These are phyloP conservation scores for Neelides folsomi DNA, from an alignment of 2,888 invertebrate genomes.

Conservation along the genomic window DNA sequence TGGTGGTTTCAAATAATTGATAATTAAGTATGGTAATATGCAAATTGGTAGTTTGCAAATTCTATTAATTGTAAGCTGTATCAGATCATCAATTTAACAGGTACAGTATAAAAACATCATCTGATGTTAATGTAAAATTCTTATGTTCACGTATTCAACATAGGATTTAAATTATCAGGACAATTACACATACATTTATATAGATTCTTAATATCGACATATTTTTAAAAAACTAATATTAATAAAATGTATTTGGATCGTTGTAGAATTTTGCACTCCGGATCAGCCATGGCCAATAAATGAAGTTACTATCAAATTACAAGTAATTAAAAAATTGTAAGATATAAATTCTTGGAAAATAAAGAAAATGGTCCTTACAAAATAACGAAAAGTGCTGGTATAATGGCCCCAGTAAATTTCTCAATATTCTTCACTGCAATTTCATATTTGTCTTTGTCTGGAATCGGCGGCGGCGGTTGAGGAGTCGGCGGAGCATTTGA, in stretches of 20 bases:
- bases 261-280: slow-evolving; percentile 9
- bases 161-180: too few species aligned
- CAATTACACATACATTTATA: too few species aligned
- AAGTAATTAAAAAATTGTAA: not conserved
- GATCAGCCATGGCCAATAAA: slow-evolving; percentile 1
- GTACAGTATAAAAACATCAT: too few species aligned
- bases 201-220: too few species aligned
- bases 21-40: too few species aligned
- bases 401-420: slow-evolving; percentile 28
- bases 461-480: slow-evolving; percentile 10
- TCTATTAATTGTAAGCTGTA: not conserved
- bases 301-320: not conserved
- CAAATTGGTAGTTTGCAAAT: too few species aligned
- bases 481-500: slow-evolving; percentile 6
- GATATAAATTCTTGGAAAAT: not conserved
- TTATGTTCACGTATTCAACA: too few species aligned
- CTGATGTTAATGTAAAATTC: too few species aligned
- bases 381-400: slow-evolving; percentile 28
- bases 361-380: not conserved
- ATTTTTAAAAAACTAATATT: too few species aligned
- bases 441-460: slow-evolving; percentile 25
- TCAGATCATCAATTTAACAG: not conserved
- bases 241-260: not conserved
- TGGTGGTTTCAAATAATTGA: too few species aligned
- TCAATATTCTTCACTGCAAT: slow-evolving; percentile 29